A percentile compares a stretch with the other conserved stretches of the same genome.
These are phyloP conservation scores for Tringa solitaria DNA, from an alignment of 2,113 vertebrate genomes.

Conservation along the genomic window DNA sequence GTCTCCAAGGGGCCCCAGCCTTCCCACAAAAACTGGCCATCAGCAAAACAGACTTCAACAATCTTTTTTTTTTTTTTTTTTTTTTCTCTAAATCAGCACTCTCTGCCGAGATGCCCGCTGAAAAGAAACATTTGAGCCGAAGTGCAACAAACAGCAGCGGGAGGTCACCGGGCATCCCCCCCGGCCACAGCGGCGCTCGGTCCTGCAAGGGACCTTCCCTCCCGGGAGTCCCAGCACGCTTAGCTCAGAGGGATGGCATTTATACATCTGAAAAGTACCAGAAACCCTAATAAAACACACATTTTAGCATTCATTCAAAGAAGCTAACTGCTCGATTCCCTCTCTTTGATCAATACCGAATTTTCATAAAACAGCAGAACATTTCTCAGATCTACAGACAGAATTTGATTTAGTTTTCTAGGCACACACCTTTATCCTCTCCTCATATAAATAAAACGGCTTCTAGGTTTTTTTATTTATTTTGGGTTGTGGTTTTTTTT, in stretches of 20 bases:
- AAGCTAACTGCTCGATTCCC: neutral
- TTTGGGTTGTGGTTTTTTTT: neutral
- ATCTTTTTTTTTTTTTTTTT: neutral
- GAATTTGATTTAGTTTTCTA: neutral
- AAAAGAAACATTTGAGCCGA: neutral
- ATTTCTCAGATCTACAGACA: neutral
- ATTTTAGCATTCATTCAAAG: neutral
- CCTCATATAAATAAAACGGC: neutral
- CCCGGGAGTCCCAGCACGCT: neutral
- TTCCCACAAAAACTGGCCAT: neutral
- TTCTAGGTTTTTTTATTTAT: neutral
- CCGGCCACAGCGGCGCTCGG: fast-evolving
- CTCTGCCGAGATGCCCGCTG: neutral
- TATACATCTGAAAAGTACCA: neutral
- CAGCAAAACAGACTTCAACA: neutral
- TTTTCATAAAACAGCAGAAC: neutral
- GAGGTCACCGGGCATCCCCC: neutral
- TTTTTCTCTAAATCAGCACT: neutral
- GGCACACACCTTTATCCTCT: neutral
- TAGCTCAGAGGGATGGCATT: neutral
- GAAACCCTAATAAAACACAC: neutral
- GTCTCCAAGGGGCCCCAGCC: neutral
- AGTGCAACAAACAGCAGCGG: neutral
- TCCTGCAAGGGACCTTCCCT: neutral
- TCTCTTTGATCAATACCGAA: neutral